These are phyloP conservation scores for Onychorhynchus coronatus DNA, from an alignment of 2,113 vertebrate genomes.

Conservation along the genomic window DNA sequence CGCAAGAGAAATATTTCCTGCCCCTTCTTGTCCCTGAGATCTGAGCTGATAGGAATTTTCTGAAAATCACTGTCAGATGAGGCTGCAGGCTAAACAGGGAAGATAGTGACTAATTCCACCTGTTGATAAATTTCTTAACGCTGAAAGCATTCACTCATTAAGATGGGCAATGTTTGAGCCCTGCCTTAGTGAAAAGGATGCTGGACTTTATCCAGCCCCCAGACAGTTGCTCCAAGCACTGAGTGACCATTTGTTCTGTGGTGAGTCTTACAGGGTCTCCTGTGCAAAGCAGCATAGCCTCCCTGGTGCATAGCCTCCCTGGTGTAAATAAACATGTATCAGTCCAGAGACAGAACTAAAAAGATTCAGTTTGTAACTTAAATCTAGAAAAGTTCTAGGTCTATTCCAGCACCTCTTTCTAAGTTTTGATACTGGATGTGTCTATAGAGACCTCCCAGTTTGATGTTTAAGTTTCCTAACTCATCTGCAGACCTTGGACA, in stretches of 20 bases:
- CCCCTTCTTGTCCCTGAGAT: not conserved
- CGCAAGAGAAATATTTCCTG: not conserved
- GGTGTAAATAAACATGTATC: not conserved
- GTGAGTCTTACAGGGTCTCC: fast-evolving
- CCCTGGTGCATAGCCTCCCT: not conserved
- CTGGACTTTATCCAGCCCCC: not conserved
- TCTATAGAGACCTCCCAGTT: not conserved
- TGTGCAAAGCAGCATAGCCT: not conserved
- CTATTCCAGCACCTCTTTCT: not conserved
- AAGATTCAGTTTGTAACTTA: not conserved
- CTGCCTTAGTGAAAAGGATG: not conserved
- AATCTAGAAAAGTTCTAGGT: not conserved
- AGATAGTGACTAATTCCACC: not conserved
- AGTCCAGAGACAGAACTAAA: not conserved
- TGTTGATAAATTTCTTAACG: not conserved
- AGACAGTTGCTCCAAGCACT: not conserved
- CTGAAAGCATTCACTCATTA: not conserved
- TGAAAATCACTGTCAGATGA: not conserved
- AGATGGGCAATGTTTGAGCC: not conserved
- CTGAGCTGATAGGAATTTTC: not conserved
- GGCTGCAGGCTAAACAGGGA: not conserved
- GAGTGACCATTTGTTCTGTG: not conserved
- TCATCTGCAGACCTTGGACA: not conserved
- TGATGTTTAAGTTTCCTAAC: not conserved
- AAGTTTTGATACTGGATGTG: not conserved